Evolutionary conservation across 2,797 vertebrate species (phyloP).

Genomic region (Sylvilagus floridanus): DNA sequence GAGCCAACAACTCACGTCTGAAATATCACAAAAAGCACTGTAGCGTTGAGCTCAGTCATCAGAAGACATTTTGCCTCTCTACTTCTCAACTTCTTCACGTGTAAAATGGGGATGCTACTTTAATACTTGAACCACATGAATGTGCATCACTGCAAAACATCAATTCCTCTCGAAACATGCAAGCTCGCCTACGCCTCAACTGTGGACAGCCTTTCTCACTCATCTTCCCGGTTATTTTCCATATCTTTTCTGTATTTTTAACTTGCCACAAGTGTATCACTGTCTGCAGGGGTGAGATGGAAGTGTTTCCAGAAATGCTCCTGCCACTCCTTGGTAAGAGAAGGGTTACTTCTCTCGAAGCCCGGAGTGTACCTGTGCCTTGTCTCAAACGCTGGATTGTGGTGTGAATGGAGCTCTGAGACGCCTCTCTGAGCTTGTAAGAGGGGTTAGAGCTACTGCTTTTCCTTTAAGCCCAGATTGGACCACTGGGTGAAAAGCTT

Average conservation of each 20-base stretch:
- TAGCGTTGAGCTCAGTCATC: background rate
- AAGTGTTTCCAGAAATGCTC: background rate
- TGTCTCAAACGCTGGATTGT: background rate
- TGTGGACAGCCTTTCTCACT: background rate
- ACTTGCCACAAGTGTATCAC: background rate
- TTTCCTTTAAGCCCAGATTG: background rate
- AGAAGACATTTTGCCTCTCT: too few species aligned
- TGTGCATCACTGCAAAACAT: background rate
- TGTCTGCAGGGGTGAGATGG: background rate
- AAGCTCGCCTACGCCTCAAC: rapidly evolving
- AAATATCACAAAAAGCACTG: background rate
- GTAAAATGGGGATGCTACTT: background rate
- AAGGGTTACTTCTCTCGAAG: background rate
- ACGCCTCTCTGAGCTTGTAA: background rate
- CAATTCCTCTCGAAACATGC: background rate
- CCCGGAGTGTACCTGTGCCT: background rate
- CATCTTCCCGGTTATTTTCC: background rate
- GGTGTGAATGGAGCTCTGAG: background rate
- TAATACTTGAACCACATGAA: background rate
- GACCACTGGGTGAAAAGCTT: background rate
- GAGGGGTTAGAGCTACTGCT: rapidly evolving
- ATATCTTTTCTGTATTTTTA: background rate
- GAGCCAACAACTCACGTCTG: background rate
- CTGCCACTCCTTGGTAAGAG: background rate
- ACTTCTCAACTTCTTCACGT: background rate